Evolutionary conservation across 1,140 invertebrate genomes (phyloP).

Genomic region (Oryctes rhinoceros): DNA sequence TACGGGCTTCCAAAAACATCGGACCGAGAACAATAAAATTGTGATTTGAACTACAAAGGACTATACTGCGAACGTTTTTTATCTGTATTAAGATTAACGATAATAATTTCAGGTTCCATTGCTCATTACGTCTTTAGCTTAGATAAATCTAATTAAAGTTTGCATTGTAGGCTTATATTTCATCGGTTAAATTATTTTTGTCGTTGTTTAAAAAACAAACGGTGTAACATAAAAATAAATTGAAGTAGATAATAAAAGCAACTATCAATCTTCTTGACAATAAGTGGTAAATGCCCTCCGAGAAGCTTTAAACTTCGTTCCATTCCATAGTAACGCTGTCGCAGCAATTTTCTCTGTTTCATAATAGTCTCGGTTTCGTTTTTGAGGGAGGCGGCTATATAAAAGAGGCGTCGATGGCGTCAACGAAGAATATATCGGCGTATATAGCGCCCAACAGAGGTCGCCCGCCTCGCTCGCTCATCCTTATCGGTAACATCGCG

Average conservation of each 20-base stretch:
- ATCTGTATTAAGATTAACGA: too few relatives aligned
- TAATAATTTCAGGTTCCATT: too few relatives aligned
- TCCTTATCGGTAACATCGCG: slow-evolving; percentile 54
- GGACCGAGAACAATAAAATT: too few relatives aligned
- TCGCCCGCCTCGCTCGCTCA: slow-evolving; percentile 42
- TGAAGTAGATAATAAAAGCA: not conserved
- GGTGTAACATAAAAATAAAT: not conserved
- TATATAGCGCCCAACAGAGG: slow-evolving; percentile 35
- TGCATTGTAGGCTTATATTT: too few relatives aligned
- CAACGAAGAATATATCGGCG: slow-evolving; percentile 15
- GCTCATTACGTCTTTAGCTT: too few relatives aligned
- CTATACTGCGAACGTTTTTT: too few relatives aligned
- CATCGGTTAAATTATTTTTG: too few relatives aligned
- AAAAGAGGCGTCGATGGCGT: slow-evolving; percentile 30
- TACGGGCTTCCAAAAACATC: too few relatives aligned
- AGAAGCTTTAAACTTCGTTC: not conserved
- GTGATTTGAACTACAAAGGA: too few relatives aligned
- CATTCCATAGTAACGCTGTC: slow-evolving; percentile 18
- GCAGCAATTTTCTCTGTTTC: slow-evolving; percentile 27
- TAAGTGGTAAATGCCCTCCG: not conserved
- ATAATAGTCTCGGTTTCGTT: slow-evolving; percentile 19
- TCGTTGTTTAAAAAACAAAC: not conserved
- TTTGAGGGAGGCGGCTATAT: slow-evolving; percentile 28
- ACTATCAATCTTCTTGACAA: not conserved
- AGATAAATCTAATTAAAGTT: too few relatives aligned